These are phyloP conservation scores for Halesus radiatus DNA, from an alignment of 1,140 invertebrate genomes.

Conservation along the genomic window DNA sequence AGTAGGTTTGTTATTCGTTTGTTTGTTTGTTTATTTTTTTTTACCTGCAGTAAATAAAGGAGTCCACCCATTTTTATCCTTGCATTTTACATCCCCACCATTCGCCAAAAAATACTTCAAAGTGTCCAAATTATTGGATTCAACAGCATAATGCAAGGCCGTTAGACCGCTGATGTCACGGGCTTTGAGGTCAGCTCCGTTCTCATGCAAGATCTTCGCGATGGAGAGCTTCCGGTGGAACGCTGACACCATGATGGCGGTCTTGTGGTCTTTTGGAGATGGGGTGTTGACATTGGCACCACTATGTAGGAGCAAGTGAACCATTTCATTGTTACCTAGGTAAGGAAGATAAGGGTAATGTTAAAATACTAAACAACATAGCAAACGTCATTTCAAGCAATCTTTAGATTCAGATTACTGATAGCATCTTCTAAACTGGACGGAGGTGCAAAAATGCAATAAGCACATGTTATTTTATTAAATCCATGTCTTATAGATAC, in stretches of 20 bases:
- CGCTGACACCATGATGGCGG: slow-evolving; percentile 23
- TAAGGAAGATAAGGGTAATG: neutral
- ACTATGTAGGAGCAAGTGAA: slow-evolving; percentile 64
- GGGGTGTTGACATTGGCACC: slow-evolving; percentile 61
- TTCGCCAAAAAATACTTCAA: slow-evolving; percentile 63
- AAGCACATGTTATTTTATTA: no score
- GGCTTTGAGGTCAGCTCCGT: slow-evolving; percentile 42
- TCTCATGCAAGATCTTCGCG: neutral
- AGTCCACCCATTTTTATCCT: slow-evolving; percentile 69
- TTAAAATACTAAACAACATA: no score
- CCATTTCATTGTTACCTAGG: slow-evolving; percentile 52
- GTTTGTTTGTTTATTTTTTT: no score
- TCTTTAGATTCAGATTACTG: no score
- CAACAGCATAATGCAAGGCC: slow-evolving; percentile 69
- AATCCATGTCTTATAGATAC: no score
- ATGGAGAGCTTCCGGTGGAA: slow-evolving; percentile 2
- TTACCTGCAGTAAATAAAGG: slow-evolving; percentile 69
- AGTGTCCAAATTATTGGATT: slow-evolving; percentile 64
- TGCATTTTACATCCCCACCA: slow-evolving; percentile 62
- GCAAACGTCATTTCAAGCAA: no score
- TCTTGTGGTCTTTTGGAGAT: slow-evolving; percentile 12
- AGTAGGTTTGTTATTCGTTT: no score
- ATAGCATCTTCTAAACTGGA: no score
- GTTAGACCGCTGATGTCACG: slow-evolving; percentile 64
- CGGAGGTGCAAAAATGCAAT: no score